Evolutionary conservation across 2,113 vertebrate genomes (phyloP), one percentile per base, ranked within the genome.

Genomic region (Peromyscus polionotus): DNA sequence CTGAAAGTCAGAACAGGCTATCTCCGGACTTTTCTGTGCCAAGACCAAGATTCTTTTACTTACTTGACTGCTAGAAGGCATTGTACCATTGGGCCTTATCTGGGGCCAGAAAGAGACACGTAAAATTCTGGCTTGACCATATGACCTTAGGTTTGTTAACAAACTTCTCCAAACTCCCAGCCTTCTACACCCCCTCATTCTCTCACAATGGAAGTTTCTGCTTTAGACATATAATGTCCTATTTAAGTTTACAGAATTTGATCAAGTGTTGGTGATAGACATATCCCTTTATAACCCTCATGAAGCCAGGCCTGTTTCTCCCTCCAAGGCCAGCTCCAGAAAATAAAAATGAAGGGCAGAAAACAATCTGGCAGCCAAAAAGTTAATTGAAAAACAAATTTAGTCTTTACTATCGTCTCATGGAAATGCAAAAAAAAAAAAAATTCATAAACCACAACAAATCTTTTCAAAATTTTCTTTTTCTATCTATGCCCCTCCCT

Each of bases 381-480:
- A 92, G 91, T 72, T 88, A 94, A 97, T 70, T 96, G 77, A 94
- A 95, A 96, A 95, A 88, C 24, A 79, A 96, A 97, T 92, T 87
- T 92, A 91, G 90, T 81, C 83, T 95, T 96, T 96, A 97, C 51
- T 92, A 48, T 92, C 51, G 72, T 88, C 79, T 86, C 67, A 51
- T 88, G 51, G 9, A 90, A 90, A 94, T 70, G 57, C 51, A 65
- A 76, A 70, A 59, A 80, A 42, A 80, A 72, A 26, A 65, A 72
- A 11, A 42, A 42, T 42, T 57, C 72, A 81, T 39, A 95, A 80
- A 36, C 42, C 92, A 96, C 61, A 93, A n/a, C 63, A 95, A 83
- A 76, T 94, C 91, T 97, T 88, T 67, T 33, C 65, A 11, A 94
- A 96, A 77, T 97, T 89, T 51, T 51, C 72, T 59, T 5, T 67